Percentiles rank a stretch among this genome's conserved stretches.
phyloP scores from a whole-genome alignment of 2,888 invertebrate genomes.

The Uloborus plumipes region DNA sequence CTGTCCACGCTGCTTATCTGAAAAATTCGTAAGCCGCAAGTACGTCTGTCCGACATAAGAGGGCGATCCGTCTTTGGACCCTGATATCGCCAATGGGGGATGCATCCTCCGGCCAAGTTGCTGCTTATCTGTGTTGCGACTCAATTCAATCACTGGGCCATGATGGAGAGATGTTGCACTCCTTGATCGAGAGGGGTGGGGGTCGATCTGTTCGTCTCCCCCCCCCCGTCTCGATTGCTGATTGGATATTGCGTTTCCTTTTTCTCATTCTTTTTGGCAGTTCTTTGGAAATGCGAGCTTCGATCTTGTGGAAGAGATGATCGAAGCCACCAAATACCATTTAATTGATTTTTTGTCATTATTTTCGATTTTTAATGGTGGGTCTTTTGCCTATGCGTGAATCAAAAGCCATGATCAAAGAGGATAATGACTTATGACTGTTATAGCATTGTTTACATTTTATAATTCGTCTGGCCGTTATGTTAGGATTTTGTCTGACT shows the following conservation, averaged over 20 bases:
- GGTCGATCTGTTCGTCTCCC: slow-evolving; percentile 19
- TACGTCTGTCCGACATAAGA: slow-evolving; percentile 33
- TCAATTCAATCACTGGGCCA: slow-evolving; percentile 55
- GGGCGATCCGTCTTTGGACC: slow-evolving; percentile 35
- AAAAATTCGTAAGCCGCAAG: slow-evolving; percentile 49
- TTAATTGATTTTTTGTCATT: too few species aligned
- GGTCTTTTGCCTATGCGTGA: too few species aligned
- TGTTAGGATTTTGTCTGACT: too few species aligned
- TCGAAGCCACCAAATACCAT: too few species aligned
- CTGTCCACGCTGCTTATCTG: slow-evolving; percentile 55
- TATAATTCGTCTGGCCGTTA: too few species aligned
- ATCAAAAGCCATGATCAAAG: too few species aligned
- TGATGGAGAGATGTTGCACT: slow-evolving; percentile 32
- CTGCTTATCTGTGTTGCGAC: slow-evolving; percentile 43
- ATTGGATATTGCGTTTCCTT: not conserved
- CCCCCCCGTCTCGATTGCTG: slow-evolving; percentile 6
- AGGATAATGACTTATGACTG: too few species aligned
- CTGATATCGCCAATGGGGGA: slow-evolving; percentile 6
- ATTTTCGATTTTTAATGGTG: too few species aligned
- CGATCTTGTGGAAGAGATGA: too few species aligned
- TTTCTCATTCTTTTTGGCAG: too few species aligned
- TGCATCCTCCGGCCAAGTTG: slow-evolving; percentile 6
- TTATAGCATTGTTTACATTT: too few species aligned
- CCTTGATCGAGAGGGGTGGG: slow-evolving; percentile 5
- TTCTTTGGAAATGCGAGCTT: too few species aligned